Base-by-base conservation (phyloP, 1,140 invertebrate genomes). In the Glossosoma conforme region DNA sequence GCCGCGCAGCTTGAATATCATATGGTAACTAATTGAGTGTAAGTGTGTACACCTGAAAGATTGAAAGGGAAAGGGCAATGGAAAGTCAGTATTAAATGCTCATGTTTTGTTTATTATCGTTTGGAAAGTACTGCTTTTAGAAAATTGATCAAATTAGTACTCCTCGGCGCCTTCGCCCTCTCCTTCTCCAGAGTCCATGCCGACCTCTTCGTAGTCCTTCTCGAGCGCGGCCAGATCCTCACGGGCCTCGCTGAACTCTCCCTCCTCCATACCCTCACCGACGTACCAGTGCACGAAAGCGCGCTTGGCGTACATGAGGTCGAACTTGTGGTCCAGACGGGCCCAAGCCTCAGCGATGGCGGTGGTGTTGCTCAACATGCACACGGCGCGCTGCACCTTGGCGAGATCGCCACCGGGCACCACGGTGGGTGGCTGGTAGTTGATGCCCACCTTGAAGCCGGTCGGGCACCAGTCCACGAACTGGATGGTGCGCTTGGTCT, bases 391-490 rank as follows among this genome's bases (percentile, higher is more conserved):
- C 75, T 77, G 84, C 50, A 77, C 86, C 77, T 77, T 86, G 61
- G 76, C 84, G 64, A 91, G 67, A 71, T 91, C 89, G 40, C 87
- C 87, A 14, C 86, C 86, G 30, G 88, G 86, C 40, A 91, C 86
- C 21, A 86, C 86, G 54, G 86, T 88, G 9, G 87, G 87, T 37
- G 84, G 83, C 68, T 87, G 84, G 68, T 86, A 86, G 70, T 87
- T 86, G 68, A 87, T 85, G 57, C 85, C 85, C 15, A 86, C 83
- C 74, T 87, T 87, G 77, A 87, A 90, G 55, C 89, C 89, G 60
- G 89, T 92, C 37, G 88, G 89, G 70, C 88, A 92, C 89, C 90
- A 91, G 72, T 91, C 89, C n/a, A 93, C 91, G 68, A 93, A 93
- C 70, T 89, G 85, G 60, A 92, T 88, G 56, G 83, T 83, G 44